Evolutionary conservation across 2,113 vertebrate species (phyloP).

Genomic region (Actenoides hombroni): DNA sequence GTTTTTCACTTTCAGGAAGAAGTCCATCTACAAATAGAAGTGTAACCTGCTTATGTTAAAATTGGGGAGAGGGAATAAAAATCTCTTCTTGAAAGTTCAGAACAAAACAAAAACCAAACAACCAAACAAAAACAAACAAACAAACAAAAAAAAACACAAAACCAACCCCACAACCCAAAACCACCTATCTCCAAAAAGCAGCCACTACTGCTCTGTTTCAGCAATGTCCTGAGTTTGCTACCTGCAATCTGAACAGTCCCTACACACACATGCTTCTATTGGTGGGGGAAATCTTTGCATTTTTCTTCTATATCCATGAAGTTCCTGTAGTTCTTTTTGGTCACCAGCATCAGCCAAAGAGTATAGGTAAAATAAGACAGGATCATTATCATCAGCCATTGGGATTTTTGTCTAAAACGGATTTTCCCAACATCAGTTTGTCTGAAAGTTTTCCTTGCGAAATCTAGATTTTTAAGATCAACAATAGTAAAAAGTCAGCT

Average conservation of each 20-base stretch:
- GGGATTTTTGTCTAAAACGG: neutral
- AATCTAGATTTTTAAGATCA: neutral
- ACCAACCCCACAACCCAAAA: neutral
- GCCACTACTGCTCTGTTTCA: neutral
- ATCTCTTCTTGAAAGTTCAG: neutral
- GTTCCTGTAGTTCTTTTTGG: neutral
- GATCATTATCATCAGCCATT: neutral
- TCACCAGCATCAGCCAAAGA: neutral
- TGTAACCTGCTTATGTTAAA: neutral
- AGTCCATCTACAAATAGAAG: neutral
- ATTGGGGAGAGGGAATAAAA: rapidly evolving
- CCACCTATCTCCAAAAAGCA: neutral
- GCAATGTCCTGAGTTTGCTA: neutral
- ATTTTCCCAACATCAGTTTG: neutral
- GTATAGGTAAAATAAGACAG: neutral
- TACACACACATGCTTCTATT: rapidly evolving
- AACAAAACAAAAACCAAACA: neutral
- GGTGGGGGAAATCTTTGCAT: rapidly evolving
- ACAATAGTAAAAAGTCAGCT: neutral
- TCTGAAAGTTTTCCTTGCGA: neutral
- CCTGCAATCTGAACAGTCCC: neutral
- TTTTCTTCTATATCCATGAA: neutral
- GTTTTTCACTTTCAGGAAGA: neutral
- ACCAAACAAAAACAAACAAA: neutral
- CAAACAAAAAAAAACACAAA: too few relatives aligned